A percentile compares a stretch with the other conserved stretches of the same genome.
phyloP scores from a whole-genome alignment of 2,888 invertebrate genomes.

The Linnaemya tessellans region DNA sequence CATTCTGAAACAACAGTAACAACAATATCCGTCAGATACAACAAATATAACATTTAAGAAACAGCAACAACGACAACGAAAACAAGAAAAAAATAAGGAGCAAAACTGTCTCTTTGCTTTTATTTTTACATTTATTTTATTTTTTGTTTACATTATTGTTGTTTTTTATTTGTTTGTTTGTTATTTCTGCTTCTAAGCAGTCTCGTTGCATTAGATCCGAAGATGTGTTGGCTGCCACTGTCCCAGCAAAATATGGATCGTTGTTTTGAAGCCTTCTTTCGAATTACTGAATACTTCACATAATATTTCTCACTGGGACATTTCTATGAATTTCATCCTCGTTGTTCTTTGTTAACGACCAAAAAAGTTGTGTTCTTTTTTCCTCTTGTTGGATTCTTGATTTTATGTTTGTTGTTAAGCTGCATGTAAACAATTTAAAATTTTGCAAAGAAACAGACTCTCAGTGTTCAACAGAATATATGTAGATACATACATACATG shows the following conservation, averaged over 20 bases:
- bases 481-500: too few relatives aligned
- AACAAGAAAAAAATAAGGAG: conserved; percentile 25
- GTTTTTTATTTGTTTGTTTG: conserved; percentile 1
- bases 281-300: too few relatives aligned
- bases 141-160: conserved; percentile 24
- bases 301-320: conserved; percentile 7
- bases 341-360: conserved; percentile 34
- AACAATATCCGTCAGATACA: conserved; percentile 41
- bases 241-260: conserved; percentile 19
- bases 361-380: conserved; percentile 34
- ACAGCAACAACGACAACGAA: conserved; percentile 33
- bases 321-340: conserved; percentile 40
- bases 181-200: conserved; percentile 41
- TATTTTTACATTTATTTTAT: conserved; percentile 53
- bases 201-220: conserved; percentile 55
- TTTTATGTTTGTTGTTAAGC: conserved; percentile 68
- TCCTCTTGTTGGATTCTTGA: conserved; percentile 50
- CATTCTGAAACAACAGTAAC: conserved; percentile 49
- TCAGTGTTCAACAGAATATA: conserved; percentile 58
- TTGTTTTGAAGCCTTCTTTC: neutral
- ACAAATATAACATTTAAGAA: conserved; percentile 36
- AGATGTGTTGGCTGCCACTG: conserved; percentile 34
- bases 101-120: conserved; percentile 63
- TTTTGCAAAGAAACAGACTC: conserved; percentile 45
- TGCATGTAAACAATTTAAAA: conserved; percentile 69